Evolutionary conservation across 2,888 invertebrate species (phyloP), one percentile per base, ranked within the genome.

Genomic region (Ophion slaviceki): DNA sequence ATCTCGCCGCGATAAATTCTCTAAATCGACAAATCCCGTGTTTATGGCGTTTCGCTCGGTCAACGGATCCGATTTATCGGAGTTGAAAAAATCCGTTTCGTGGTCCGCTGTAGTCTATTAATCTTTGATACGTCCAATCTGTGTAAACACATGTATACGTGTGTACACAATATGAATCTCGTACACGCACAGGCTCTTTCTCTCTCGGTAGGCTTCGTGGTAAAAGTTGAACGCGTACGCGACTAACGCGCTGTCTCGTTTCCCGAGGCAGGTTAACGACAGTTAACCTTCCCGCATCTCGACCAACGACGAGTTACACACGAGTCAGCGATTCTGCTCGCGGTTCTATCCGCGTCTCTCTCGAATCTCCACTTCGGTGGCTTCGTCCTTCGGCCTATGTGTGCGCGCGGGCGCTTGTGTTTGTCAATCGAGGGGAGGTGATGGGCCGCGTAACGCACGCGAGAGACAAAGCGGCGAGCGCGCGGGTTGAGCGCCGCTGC

Each of bases 231-330:
- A 88, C 88, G 89, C 86, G 89, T 90, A 90, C 57, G n/a, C 24
- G 90, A 89, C 88, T 87, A 68, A 77, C 89, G 80, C 88, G 88
- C 88, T 88, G 85, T 85, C 87, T 75, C 61, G 83, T 89, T 62
- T 81, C 47, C 45, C 24, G 61, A 87, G 85, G 66, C 89, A 91
- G 92, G 91, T 92, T 92, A 93, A 91, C 88, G 89, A 88, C 87
- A 90, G 91, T 93, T 93, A 90, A 92, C 92, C 92, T 89, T 88
- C 88, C 85, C 86, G 86, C 87, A 88, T 88, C 87, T 87, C 72
- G 47, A 66, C 70, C 84, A 76, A 82, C 85, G 61, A 82, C 82
- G 61, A 72, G 68, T 82, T 76, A 82, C 53, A 82, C 24, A 64
- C 62, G 20, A 75, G 72, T 59, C 74, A 40, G 64, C 47, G 67